Percentiles rank a stretch among this genome's conserved stretches.
phyloP scores from a whole-genome alignment of 2,113 vertebrate genomes.

The Carollia perspicillata region DNA sequence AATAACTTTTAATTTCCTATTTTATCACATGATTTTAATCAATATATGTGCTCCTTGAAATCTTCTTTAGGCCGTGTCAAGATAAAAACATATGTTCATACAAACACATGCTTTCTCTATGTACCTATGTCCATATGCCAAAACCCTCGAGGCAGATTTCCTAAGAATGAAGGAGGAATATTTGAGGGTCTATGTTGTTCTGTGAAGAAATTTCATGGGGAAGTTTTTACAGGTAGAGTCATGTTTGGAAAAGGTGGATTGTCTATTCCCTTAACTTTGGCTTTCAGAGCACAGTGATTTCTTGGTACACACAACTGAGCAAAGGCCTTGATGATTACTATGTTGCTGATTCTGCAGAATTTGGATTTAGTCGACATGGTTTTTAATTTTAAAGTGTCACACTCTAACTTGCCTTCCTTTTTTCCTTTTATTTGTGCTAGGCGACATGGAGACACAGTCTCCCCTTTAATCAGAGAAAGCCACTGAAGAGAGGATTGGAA shows the following conservation, averaged over 20 bases:
- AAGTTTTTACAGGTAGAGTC: conserved; percentile 77
- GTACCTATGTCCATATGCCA: background rate
- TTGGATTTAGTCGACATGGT: conserved; percentile 21
- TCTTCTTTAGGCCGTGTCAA: background rate
- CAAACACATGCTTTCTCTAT: background rate
- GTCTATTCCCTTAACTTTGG: conserved; percentile 15
- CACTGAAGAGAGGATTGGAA: background rate
- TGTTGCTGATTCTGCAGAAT: conserved; percentile 53
- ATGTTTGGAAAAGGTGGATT: conserved; percentile 81
- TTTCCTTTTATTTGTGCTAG: background rate
- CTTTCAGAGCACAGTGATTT: conserved; percentile 9
- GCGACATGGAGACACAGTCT: background rate
- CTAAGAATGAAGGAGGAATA: conserved; percentile 75
- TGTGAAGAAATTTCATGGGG: conserved; percentile 79
- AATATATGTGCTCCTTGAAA: background rate
- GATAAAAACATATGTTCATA: background rate
- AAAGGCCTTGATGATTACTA: conserved; percentile 33
- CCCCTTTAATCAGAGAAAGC: background rate
- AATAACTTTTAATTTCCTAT: background rate
- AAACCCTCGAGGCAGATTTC: conserved; percentile 57
- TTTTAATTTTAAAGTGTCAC: background rate
- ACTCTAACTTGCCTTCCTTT: background rate
- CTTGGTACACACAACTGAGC: conserved; percentile 36
- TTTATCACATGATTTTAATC: background rate
- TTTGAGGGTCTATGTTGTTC: conserved; percentile 47